phyloP scores from a whole-genome alignment of 1,140 invertebrate species.

The Phenacoccus solenopsis region DNA sequence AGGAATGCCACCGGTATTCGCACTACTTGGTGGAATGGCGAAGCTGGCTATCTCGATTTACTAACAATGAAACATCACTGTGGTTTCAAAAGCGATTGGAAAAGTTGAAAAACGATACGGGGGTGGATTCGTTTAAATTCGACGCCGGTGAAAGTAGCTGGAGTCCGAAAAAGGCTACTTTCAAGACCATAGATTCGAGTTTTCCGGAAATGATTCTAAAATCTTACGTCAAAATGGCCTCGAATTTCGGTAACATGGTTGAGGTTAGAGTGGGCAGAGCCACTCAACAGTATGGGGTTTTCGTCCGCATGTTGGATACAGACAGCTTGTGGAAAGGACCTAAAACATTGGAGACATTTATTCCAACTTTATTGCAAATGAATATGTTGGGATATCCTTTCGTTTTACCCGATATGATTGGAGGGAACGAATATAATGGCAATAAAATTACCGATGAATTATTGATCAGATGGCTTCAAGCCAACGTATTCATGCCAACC shows the following conservation, averaged over 20 bases:
- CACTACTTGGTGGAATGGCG: conserved; percentile 75
- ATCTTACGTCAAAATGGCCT: conserved; percentile 23
- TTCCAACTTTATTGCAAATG: conserved; percentile 65
- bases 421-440: conserved; percentile 64
- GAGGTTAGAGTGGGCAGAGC: conserved; percentile 37
- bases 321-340: conserved; percentile 63
- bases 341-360: conserved; percentile 63
- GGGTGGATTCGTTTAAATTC: conserved; percentile 82
- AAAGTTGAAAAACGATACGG: conserved; percentile 43
- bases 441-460: conserved; percentile 53
- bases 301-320: conserved; percentile 78
- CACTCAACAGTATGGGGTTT: conserved; percentile 62
- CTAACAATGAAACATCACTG: conserved; percentile 50
- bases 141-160: conserved; percentile 54
- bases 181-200: conserved; percentile 14
- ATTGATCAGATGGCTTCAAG: conserved; percentile 82
- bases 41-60: conserved; percentile 57
- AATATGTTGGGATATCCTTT: conserved; percentile 73
- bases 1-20: conserved; percentile 41
- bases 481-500: conserved; percentile 70
- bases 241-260: conserved; percentile 23
- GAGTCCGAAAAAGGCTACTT: conserved; percentile 28
- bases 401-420: conserved; percentile 83
- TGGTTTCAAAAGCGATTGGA: conserved; percentile 60
- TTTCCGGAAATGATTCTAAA: conserved; percentile 24